These are phyloP conservation scores for Phasia obesa DNA, from an alignment of 2,888 invertebrate species.

Conservation along the genomic window DNA sequence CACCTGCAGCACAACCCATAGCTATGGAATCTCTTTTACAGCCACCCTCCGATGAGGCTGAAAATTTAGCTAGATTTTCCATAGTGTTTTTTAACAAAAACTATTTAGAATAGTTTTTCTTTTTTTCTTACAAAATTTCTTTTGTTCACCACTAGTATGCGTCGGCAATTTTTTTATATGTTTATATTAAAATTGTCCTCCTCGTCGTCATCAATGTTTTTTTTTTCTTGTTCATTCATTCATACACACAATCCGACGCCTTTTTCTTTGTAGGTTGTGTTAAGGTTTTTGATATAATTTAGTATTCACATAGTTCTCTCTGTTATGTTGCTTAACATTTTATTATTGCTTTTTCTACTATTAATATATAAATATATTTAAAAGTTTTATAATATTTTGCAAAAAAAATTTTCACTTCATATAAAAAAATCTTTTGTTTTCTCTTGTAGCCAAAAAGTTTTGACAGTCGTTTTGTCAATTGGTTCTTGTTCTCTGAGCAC, in stretches of 20 bases:
- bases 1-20: constrained; percentile 50
- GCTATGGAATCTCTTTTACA: constrained; percentile 37
- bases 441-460: constrained; percentile 52
- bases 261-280: constrained; percentile 53
- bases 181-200: constrained; percentile 44
- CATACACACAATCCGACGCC: constrained; percentile 56
- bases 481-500: background rate
- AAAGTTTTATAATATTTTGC: constrained; percentile 27
- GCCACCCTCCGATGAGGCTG: constrained; percentile 72
- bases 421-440: constrained; percentile 64
- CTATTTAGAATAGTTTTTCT: constrained; percentile 3
- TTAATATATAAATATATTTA: constrained; percentile 38
- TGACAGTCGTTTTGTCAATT: constrained; percentile 44
- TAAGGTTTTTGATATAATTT: constrained; percentile 24
- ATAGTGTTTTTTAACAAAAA: constrained; percentile 18
- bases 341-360: constrained; percentile 33
- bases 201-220: constrained; percentile 46
- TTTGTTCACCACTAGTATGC: constrained; percentile 28
- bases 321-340: constrained; percentile 38
- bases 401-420: constrained; percentile 52
- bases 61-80: constrained; percentile 61
- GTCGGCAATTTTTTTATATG: constrained; percentile 51
- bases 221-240: constrained; percentile 27
- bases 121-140: constrained; percentile 25
- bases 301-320: constrained; percentile 25